Base-by-base conservation (phyloP, 1,140 invertebrate species). In the Daktulosphaira vitifoliae region DNA sequence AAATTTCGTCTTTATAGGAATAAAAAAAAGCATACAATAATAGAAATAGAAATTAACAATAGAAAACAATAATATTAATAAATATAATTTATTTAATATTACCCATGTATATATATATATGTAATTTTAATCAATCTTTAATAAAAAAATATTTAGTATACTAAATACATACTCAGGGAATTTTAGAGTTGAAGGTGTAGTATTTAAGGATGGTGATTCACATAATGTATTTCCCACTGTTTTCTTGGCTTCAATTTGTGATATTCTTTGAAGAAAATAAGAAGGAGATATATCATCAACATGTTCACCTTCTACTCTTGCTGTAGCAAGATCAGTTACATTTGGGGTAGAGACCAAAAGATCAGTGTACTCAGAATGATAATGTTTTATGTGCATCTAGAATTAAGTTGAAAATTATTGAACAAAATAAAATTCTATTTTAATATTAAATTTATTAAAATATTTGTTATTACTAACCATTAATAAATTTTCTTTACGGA, bases 371-470 rank as follows among this genome's bases (percentile, higher is more conserved):
- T 91, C 88, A 1, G 84, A 81, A 76, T 93, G 90, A 72, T 92
- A 92, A 75, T 92, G 89, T 70, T 92, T 91, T n/a, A 92, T 85
- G 70, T 93, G 90, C 83, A 92, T 92, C 74, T 77, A 71, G 29
- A 68, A 59, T 11, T 66, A 6, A 39, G 8, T n/a, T n/a, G n/a
- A n/a, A n/a, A n/a, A n/a, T n/a, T n/a, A n/a, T n/a, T n/a, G n/a
- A n/a, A n/a, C n/a, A n/a, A n/a, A n/a, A n/a, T n/a, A n/a, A n/a
- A n/a, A n/a, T n/a, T n/a, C n/a, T n/a, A n/a, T n/a, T n/a, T n/a
- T n/a, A n/a, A n/a, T n/a, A n/a, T n/a, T n/a, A n/a, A n/a, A n/a
- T n/a, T n/a, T n/a, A n/a, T n/a, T n/a, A n/a, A n/a, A n/a, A n/a
- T n/a, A n/a, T 46, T 29, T 9, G 64, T 15, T 25, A 53, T 2